Conservation (phyloP, 2,888 invertebrate species). For the Philaethria dido region DNA sequence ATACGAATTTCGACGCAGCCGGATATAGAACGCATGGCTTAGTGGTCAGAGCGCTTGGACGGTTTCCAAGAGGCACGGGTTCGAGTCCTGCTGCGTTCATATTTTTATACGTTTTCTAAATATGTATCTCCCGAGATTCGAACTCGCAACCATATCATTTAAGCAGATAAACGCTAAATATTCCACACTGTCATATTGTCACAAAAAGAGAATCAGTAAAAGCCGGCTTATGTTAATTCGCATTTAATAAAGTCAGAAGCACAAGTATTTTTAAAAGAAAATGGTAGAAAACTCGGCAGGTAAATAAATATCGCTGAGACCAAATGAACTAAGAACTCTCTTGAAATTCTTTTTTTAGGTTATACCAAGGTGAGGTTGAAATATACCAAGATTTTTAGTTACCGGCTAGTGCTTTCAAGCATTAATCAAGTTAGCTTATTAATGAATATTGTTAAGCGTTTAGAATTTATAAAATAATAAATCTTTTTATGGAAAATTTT, state of each 20-base stretch:
- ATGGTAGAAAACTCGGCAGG: slow-evolving; percentile 19
- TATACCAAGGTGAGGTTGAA: slow-evolving; percentile 25
- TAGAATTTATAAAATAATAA: slow-evolving; percentile 12
- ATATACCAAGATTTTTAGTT: slow-evolving; percentile 14
- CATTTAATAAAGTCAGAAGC: slow-evolving; percentile 9
- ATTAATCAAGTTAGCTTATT: slow-evolving; percentile 19
- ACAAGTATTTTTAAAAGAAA: slow-evolving; percentile 16
- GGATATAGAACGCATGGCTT: too few relatives aligned
- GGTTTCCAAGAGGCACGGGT: too few relatives aligned
- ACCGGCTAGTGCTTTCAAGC: slow-evolving; percentile 10
- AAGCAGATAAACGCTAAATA: too few relatives aligned
- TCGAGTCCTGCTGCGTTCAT: too few relatives aligned
- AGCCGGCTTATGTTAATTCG: neutral
- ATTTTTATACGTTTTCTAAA: too few relatives aligned
- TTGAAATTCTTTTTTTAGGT: slow-evolving; percentile 27
- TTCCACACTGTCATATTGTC: neutral
- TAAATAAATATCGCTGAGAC: slow-evolving; percentile 31
- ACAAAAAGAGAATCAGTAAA: slow-evolving; percentile 5
- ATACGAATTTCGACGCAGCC: too few relatives aligned
- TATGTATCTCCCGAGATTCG: too few relatives aligned
- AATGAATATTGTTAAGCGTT: slow-evolving; percentile 8
- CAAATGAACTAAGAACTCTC: slow-evolving; percentile 34
- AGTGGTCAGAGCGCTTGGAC: too few relatives aligned
- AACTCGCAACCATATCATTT: too few relatives aligned
- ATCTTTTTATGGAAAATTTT: neutral